Evolutionary conservation across 2,113 vertebrate genomes (phyloP), one percentile per base, ranked within the genome.

Genomic region (Cheilinus undulatus): DNA sequence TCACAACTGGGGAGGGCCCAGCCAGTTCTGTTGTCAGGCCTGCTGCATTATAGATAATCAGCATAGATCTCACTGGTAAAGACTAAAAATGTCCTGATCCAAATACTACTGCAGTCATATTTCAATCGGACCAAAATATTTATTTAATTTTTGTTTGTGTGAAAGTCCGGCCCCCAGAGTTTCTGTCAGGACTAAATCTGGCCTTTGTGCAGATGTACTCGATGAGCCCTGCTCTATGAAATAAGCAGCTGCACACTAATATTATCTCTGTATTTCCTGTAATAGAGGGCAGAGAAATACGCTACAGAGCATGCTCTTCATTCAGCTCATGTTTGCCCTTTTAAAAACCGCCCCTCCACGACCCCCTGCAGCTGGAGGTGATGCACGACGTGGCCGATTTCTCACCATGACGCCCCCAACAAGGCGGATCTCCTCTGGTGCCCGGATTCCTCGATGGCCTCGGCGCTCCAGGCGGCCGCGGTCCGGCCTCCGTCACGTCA

Each of bases 291-390:
- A 32, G 32, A 54, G 36, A 20, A 61, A 30, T 4, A 23, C 28
- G 60, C 63, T 23, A 3, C 46, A 17, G 45, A 78, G 59, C 73
- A 49, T 36, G n/a, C 82, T 84, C 78, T 64, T 70, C 64, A 73
- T 84, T 76, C 83, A 19, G 5, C 43, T 73, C 78, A 10, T 79
- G 85, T 83, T 85, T 86, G 80, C 76, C 84, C 82, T 89, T 85
- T 85, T 80, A 82, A 78, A 34, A 75, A 59, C 19, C 65, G 12
- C 15, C 58, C 79, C 61, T 17, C 14, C 6, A 14, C 43, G 51
- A 69, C 73, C 85, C 78, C 77, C 82, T 26, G 13, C 82, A 85
- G 87, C 82, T 54, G 80, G 73, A 69, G 75, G 76, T 51, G 73
- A 56, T 46, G 75, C 51, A 65, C 32, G 54, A 78, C 28, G 59